A percentile compares a stretch with the other conserved stretches of the same genome.
phyloP scores from a whole-genome alignment of 2,113 vertebrate genomes.

The Melanocharis versteri region DNA sequence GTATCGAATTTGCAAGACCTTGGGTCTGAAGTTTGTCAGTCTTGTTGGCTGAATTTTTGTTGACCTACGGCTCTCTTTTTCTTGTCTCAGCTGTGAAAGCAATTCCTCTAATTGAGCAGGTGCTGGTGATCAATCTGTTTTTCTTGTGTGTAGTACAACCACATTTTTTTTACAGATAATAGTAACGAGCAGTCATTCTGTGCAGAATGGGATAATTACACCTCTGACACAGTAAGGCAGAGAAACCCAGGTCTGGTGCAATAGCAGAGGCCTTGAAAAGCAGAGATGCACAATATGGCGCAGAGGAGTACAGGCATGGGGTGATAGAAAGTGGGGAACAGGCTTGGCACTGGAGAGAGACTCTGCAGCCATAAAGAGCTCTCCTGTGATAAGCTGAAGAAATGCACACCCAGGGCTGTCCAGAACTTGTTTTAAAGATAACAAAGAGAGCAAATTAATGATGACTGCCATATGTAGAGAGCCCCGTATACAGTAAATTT shows the following conservation, averaged over 20 bases:
- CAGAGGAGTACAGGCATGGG: background rate
- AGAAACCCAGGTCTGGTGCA: background rate
- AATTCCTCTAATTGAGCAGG: background rate
- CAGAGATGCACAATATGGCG: background rate
- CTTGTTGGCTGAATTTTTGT: background rate
- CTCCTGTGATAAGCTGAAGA: background rate
- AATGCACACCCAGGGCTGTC: background rate
- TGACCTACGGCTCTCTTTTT: background rate
- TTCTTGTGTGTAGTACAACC: background rate
- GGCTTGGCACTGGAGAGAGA: background rate
- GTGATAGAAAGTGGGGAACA: background rate
- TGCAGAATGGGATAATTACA: background rate
- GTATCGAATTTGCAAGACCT: background rate
- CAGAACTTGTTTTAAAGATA: background rate
- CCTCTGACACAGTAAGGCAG: background rate
- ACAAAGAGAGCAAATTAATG: background rate
- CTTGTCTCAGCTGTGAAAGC: background rate
- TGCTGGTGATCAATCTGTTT: background rate
- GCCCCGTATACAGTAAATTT: background rate
- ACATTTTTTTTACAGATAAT: background rate
- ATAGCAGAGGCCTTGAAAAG: background rate
- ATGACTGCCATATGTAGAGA: background rate
- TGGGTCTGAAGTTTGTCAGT: background rate
- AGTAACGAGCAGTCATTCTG: accelerated
- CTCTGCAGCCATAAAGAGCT: background rate